Percentiles rank a stretch among this genome's conserved stretches.
phyloP scores from a whole-genome alignment of 1,140 invertebrate species.

The Phortica variegata region DNA sequence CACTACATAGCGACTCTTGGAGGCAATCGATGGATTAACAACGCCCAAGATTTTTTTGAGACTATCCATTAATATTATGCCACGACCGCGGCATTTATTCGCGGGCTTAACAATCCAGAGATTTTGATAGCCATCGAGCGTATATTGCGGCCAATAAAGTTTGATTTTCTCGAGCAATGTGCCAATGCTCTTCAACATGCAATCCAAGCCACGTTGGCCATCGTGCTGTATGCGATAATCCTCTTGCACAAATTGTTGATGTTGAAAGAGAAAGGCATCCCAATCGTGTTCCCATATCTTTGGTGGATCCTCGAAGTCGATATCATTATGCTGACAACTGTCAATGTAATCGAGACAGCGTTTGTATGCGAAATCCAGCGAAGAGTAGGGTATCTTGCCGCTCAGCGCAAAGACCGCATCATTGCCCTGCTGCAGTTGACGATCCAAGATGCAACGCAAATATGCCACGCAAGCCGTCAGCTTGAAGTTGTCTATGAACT shows the following conservation, averaged over 20 bases:
- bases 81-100: constrained; percentile 87
- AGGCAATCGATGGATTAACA: constrained; percentile 62
- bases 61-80: constrained; percentile 83
- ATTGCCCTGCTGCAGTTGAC: constrained; percentile 62
- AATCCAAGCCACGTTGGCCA: constrained; percentile 40
- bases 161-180: constrained; percentile 58
- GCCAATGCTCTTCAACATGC: constrained; percentile 52
- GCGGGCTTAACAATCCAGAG: constrained; percentile 96
- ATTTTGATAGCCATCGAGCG: constrained; percentile 81
- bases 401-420: constrained; percentile 60
- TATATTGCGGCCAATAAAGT: constrained; percentile 76
- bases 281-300: constrained; percentile 80
- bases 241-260: constrained; percentile 71
- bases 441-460: constrained; percentile 72
- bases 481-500: constrained; percentile 88
- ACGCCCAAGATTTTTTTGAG: constrained; percentile 81
- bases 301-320: constrained; percentile 72
- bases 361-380: constrained; percentile 77
- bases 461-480: constrained; percentile 82
- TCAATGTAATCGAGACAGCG: constrained; percentile 75
- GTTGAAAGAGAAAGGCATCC: constrained; percentile 80
- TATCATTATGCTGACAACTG: constrained; percentile 78
- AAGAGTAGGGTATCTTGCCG: constrained; percentile 70
- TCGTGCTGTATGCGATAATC: constrained; percentile 57
- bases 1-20: constrained; percentile 82